Conservation (phyloP, 2,797 vertebrate species). For the Acanthurus lineatus region DNA sequence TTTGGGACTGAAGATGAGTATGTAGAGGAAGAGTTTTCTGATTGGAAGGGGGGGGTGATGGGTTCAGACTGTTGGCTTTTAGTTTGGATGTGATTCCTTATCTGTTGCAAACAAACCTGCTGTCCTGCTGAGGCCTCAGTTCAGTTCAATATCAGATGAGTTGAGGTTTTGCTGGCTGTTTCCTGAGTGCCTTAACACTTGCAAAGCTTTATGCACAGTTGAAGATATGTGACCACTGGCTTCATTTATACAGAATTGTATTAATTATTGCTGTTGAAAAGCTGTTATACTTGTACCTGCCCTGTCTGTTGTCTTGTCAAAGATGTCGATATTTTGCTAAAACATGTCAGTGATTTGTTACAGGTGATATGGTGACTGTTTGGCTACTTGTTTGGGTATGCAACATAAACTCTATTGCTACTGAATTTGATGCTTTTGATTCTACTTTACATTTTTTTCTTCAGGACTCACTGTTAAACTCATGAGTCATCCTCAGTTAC, state of each 20-base stretch:
- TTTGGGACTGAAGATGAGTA: no score
- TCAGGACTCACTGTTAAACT: background rate
- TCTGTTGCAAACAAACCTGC: background rate
- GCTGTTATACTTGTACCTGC: background rate
- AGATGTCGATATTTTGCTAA: slow-evolving; percentile 41
- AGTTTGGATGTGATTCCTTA: background rate
- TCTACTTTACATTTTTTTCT: no score
- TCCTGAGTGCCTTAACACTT: slow-evolving; percentile 76
- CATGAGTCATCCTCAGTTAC: no score
- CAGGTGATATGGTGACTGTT: background rate
- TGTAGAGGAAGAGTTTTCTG: no score
- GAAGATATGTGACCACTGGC: background rate
- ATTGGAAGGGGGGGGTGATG: no score
- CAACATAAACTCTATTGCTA: slow-evolving; percentile 35
- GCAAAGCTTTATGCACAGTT: slow-evolving; percentile 44
- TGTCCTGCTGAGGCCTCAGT: slow-evolving; percentile 24
- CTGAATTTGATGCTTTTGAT: background rate
- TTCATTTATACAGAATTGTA: slow-evolving; percentile 30
- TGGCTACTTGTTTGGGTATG: slow-evolving; percentile 37
- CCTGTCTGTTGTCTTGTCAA: background rate
- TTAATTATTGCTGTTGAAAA: slow-evolving; percentile 15
- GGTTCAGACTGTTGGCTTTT: background rate
- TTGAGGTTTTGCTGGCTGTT: slow-evolving; percentile 27
- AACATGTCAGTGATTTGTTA: slow-evolving; percentile 7
- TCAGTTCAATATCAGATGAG: slow-evolving; percentile 5